Base-by-base conservation (phyloP, 2,888 invertebrate species). In the Steinernema scapterisci region DNA sequence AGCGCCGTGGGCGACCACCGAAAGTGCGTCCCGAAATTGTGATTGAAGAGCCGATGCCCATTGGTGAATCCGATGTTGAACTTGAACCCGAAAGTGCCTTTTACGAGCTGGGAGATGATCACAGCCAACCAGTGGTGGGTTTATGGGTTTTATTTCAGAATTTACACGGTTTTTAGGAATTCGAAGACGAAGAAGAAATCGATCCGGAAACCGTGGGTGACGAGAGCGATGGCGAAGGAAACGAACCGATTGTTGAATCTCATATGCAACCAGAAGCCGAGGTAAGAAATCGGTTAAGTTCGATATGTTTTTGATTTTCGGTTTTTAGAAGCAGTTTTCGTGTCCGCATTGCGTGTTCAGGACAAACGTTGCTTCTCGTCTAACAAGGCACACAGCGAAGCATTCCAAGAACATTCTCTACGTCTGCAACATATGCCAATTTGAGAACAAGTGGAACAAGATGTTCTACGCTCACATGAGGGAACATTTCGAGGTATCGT, bases 381-480 rank as follows among this genome's bases (percentile, higher is more conserved):
- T 84, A 11, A 80, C 81, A 52, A 80, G 79, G 44, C 91, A 91
- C 85, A 90, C 91, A 2, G 83, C 89, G 70, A 90, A 90, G 76
- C 91, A 91, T 86, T 89, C 90, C 19, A 89, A 90, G 82, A 91
- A 91, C 86, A 90, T 91, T 1, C 90, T 90, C 2, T 91, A 91
- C 81, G 90, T 90, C 82, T 92, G 92, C 86, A 90, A 90, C 45
- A 87, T 91, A 71, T 92, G 92, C 87, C 89, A 90, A n/a, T 92
- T 91, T 87, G 90, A 91, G 63, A 91, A 91, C 81, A 91, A 91
- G 79, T 91, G 91, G 89, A 91, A 91, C 83, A 89, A 91, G 44
- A 90, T 91, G 81, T 92, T 91, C 87, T 90, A 91, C 79, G 89
- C 89, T 77, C 92, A 92, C 83, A 91, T 91, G 90, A 91, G 90